These are phyloP conservation scores for Maccullochella peelii DNA, from an alignment of 2,113 vertebrate species.

Conservation along the genomic window DNA sequence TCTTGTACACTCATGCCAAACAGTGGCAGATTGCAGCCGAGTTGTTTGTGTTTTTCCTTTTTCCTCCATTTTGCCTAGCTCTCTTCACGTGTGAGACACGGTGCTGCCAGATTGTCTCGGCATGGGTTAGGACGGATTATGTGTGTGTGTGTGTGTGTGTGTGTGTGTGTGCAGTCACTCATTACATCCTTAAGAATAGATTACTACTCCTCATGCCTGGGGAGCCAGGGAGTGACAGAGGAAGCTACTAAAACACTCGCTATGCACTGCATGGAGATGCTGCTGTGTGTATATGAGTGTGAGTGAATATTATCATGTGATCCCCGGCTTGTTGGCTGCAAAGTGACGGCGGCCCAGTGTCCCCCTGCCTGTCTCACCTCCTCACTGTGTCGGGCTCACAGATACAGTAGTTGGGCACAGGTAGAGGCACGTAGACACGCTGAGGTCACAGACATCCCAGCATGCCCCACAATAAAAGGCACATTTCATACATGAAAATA, in stretches of 20 bases:
- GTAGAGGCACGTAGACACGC: constrained; percentile 2
- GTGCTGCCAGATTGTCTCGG: constrained; percentile 73
- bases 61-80: neutral
- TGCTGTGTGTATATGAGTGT: neutral
- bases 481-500: neutral
- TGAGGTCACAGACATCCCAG: neutral
- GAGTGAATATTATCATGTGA: constrained; percentile 4
- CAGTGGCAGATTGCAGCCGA: constrained; percentile 37
- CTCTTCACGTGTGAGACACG: constrained; percentile 61
- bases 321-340: constrained; percentile 12
- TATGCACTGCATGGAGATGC: neutral
- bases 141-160: constrained; percentile 25
- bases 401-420: constrained; percentile 2
- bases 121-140: constrained; percentile 52
- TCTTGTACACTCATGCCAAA: constrained; percentile 32
- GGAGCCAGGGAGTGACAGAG: constrained; percentile 9
- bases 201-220: constrained; percentile 47
- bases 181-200: constrained; percentile 66
- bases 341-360: constrained; percentile 11
- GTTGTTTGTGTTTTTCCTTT: constrained; percentile 28
- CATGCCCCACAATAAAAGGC: neutral
- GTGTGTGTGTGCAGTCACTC: constrained; percentile 41
- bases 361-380: constrained; percentile 19
- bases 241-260: constrained; percentile 42
- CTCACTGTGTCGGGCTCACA: neutral